Evolutionary conservation across 2,113 vertebrate species (phyloP), one percentile per base, ranked within the genome.

Genomic region (Vulpes ferrilata): DNA sequence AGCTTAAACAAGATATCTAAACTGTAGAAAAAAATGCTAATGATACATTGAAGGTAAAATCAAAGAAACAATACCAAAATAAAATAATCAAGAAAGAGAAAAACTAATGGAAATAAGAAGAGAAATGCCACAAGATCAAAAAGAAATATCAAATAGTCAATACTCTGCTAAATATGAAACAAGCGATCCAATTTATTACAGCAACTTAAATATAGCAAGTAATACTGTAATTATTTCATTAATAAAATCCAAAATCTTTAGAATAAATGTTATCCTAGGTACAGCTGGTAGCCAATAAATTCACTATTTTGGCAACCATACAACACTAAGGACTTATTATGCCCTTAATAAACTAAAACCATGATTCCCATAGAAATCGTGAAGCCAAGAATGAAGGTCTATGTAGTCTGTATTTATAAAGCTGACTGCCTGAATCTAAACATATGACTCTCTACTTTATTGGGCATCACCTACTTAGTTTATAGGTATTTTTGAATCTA

Each of bases 221-320:
- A 90, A 80, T 60, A 64, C 55, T 80, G 6, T 60, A 85, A 67
- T 59, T 76, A 91, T 60, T 95, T 51, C 86, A 71, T 60, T 71
- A 80, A 86, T 64, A 95, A 91, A 84, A 90, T 32, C 30, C 35
- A 11, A 69, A 90, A 90, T 27, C 69, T 85, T 85, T 59, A 91
- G 60, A 85, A 67, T 79, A 65, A 93, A 76, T 69, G 73, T 69
- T 87, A 87, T 27, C 27, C 22, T 51, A 79, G 53, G 17, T 69
- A 85, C 23, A 69, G 32, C 11, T 85, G 71, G 71, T 53, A 86
- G 43, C 64, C 55, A 69, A 71, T 91, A 95, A 91, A 86, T 71
- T 91, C 22, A 85, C 23, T 69, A 67, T 62, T 91, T 86, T 80
- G 64, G 23, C 65, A 71, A 71, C 20, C 53, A 80, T 43, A 85